Percentiles rank a stretch among this genome's conserved stretches.
phyloP scores from a whole-genome alignment of 2,113 vertebrate genomes.

The Eulacestoma nigropectus region DNA sequence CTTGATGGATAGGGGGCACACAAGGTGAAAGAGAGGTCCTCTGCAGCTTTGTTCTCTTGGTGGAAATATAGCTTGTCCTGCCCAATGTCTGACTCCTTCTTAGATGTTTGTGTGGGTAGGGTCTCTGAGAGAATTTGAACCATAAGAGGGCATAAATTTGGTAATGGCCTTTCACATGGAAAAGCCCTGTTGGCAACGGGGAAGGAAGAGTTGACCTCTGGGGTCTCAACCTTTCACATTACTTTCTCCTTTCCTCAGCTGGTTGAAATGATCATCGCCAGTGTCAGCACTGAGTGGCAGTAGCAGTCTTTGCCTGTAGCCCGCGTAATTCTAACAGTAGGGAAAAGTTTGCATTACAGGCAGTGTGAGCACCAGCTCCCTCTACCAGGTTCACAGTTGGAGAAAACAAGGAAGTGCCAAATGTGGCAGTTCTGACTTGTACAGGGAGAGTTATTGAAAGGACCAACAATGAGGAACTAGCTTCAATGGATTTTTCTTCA shows the following conservation, averaged over 20 bases:
- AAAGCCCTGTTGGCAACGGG: not conserved
- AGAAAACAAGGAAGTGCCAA: not conserved
- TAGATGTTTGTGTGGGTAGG: not conserved
- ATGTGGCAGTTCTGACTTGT: not conserved
- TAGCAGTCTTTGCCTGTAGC: not conserved
- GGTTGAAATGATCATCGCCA: accelerated
- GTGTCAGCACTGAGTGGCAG: not conserved
- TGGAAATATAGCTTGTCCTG: not conserved
- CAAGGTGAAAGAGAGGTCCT: not conserved
- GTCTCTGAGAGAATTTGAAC: not conserved
- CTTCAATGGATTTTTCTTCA: not conserved
- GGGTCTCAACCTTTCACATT: accelerated
- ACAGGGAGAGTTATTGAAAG: not conserved
- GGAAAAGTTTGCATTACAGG: not conserved
- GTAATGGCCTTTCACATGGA: not conserved
- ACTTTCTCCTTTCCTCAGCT: not conserved
- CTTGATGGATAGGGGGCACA: not conserved
- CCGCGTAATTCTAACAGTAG: not conserved
- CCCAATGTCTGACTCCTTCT: not conserved
- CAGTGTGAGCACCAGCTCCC: not conserved
- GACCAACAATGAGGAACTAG: not conserved
- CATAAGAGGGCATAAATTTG: not conserved
- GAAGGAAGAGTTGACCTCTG: not conserved
- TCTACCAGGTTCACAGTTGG: not conserved
- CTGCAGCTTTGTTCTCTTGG: not conserved